phyloP scores from a whole-genome alignment of 2,888 invertebrate species.

The Cerastis rubricosa region DNA sequence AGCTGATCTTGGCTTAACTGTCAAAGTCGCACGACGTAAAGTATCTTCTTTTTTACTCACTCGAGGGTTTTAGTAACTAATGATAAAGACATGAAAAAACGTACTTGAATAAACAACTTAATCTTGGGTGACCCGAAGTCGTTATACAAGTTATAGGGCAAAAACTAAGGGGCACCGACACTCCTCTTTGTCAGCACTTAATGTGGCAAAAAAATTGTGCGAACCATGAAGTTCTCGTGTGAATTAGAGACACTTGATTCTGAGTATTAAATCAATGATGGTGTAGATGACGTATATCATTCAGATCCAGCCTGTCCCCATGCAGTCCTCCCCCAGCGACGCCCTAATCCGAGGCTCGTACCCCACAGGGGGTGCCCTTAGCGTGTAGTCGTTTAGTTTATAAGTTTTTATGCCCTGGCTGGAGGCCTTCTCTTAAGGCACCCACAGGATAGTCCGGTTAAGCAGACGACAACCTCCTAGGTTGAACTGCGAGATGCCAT shows the following conservation, averaged over 20 bases:
- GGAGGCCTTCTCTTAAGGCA: too few relatives aligned
- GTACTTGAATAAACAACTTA: slow-evolving; percentile 7
- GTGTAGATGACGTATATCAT: too few relatives aligned
- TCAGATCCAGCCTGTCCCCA: too few relatives aligned
- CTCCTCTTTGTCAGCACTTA: slow-evolving; percentile 27
- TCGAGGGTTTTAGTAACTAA: slow-evolving; percentile 24
- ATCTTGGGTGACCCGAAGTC: slow-evolving; percentile 6
- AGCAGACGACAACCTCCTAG: too few relatives aligned
- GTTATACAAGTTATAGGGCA: slow-evolving; percentile 3
- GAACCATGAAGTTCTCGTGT: slow-evolving; percentile 13
- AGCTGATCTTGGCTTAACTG: slow-evolving; percentile 14
- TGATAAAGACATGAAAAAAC: slow-evolving; percentile 31
- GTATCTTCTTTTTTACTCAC: slow-evolving; percentile 18
- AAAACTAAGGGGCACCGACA: slow-evolving; percentile 38
- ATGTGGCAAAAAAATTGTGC: slow-evolving; percentile 32
- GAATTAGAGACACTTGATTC: slow-evolving; percentile 9
- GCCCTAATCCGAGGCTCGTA: too few relatives aligned
- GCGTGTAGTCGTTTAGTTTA: too few relatives aligned
- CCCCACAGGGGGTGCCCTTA: too few relatives aligned
- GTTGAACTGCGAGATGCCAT: too few relatives aligned
- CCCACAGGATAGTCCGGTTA: too few relatives aligned
- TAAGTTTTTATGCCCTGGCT: too few relatives aligned
- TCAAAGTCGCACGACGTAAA: slow-evolving; percentile 29
- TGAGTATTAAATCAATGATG: not conserved
- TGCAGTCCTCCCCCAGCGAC: too few relatives aligned